A percentile compares a stretch with the other conserved stretches of the same genome.
Conservation (phyloP, 1,140 invertebrate species). For the Platyscapa corneri region DNA sequence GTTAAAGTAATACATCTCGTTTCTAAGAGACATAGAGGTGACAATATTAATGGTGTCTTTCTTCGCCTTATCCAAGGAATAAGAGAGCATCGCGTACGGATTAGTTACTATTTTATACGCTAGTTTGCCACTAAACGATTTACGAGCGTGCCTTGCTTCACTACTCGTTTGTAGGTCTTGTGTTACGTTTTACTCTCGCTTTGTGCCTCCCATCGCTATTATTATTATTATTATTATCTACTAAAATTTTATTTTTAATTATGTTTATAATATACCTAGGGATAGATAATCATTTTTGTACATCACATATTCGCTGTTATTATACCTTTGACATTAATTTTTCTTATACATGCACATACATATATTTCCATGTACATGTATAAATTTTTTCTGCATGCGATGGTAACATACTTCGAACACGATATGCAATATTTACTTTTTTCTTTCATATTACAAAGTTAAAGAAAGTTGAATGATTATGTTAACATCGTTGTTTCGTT, state of each 20-base stretch:
- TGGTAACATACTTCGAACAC: not conserved
- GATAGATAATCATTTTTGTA: constrained; percentile 34
- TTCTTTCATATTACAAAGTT: constrained; percentile 1
- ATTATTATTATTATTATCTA: constrained; percentile 50
- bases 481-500: constrained; percentile 6
- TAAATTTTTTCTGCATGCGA: constrained; percentile 28
- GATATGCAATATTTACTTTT: constrained; percentile 25
- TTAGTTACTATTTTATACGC: constrained; percentile 61
- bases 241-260: constrained; percentile 48
- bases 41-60: constrained; percentile 50
- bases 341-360: not conserved
- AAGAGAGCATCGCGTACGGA: constrained; percentile 58
- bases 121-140: constrained; percentile 56
- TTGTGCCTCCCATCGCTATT: constrained; percentile 41
- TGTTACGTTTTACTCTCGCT: constrained; percentile 37
- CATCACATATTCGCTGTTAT: constrained; percentile 27
- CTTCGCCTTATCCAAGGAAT: constrained; percentile 31
- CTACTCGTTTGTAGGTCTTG: constrained; percentile 47
- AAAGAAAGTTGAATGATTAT: constrained; percentile 25
- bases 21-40: constrained; percentile 32
- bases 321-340: constrained; percentile 35
- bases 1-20: constrained; percentile 14
- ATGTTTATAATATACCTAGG: constrained; percentile 17
- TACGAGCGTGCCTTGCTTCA: constrained; percentile 48
- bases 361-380: not conserved